Conservation (phyloP, 1,140 invertebrate genomes). For the Nebria ingens region DNA sequence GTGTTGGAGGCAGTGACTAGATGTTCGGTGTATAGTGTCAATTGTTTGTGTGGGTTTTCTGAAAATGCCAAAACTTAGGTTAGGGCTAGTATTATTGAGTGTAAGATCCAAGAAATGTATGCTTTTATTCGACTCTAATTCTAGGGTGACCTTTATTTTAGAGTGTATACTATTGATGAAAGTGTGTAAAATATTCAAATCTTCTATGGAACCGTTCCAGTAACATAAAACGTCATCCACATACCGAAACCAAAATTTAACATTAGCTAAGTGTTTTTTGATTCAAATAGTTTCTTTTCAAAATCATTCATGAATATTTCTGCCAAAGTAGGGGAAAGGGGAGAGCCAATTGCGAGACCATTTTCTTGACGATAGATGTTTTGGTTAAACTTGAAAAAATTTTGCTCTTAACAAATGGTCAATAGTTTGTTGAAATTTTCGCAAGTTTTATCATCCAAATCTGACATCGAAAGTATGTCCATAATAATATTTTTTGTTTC, state of each 20-base stretch:
- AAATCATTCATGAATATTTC: not conserved
- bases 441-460: not conserved
- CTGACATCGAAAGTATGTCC: not conserved
- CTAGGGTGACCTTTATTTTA: not conserved
- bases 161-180: not conserved
- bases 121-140: not conserved
- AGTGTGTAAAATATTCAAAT: not conserved
- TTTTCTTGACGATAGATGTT: not conserved
- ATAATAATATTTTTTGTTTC: not conserved
- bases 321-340: not conserved
- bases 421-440: not conserved
- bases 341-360: not conserved
- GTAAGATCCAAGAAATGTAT: not conserved
- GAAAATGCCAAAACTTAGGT: not conserved
- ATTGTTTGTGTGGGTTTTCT: not conserved
- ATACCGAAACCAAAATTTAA: not conserved
- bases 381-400: not conserved
- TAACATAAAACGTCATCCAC: not conserved
- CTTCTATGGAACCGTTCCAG: not conserved
- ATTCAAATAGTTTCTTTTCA: not conserved
- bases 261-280: not conserved
- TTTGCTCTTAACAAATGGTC: not conserved
- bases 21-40: not conserved
- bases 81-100: not conserved
- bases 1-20: not conserved